Evolutionary conservation across 2,797 vertebrate species (phyloP), one percentile per base, ranked within the genome.

Genomic region (Sebastes melanostomus): DNA sequence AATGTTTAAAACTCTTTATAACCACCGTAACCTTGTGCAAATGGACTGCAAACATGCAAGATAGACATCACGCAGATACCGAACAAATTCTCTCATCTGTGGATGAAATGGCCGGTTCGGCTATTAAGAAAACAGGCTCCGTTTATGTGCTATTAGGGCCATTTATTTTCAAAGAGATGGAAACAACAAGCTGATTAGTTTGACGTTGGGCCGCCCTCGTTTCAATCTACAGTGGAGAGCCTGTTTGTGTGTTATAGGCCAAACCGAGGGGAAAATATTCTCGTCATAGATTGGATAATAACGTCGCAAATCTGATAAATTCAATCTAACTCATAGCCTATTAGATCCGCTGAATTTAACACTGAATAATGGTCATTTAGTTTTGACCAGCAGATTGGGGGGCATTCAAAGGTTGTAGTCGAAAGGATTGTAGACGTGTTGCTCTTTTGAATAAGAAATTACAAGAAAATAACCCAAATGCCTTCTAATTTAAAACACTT

Each of bases 321-420:
- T 87, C 78, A 82, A 89, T 90, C 87, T 91, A 60, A 83, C 91
- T 88, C 89, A 85, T 82, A 90, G 89, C 93, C 92, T 90, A 95
- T 95, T 95, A 94, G 93, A 92, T 91, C 77, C 87, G 93, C 88
- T 92, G 86, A 95, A 94, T 95, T 94, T 91, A 94, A 93, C 92
- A 94, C 93, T 91, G 89, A 93, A 93, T 93, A 89, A 91, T 89
- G 91, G 92, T 90, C 89, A 90, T 93, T 93, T 94, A 86, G 78
- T 80, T 72, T 63, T 91, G 91, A 92, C 88, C 92, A 89, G 81
- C 75, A 77, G 82, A 65, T 86, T 24, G 62, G 74, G 77, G 90
- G 89, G 89, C 89, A 93, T 78, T 89, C 60, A 88, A 71, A 89
- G 93, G 88, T 92, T 92, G 84, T 11, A 22, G 38, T 78, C 83